These are phyloP conservation scores for Ecdyonurus torrentis DNA, from an alignment of 2,888 invertebrate genomes.

Conservation along the genomic window DNA sequence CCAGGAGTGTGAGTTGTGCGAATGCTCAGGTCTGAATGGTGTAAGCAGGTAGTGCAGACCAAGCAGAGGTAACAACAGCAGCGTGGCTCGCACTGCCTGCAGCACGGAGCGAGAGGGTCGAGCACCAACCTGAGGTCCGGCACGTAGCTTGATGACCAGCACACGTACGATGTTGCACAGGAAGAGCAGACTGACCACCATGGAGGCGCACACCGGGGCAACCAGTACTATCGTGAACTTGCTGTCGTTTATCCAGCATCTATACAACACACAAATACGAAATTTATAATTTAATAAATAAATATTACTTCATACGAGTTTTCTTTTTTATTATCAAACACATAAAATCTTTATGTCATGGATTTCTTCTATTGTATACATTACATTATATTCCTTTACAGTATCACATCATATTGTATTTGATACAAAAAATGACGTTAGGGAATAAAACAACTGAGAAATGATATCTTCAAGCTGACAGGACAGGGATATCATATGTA, in stretches of 20 bases:
- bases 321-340: too few species aligned
- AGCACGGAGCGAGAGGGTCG: slow-evolving; percentile 10
- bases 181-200: slow-evolving; percentile 67
- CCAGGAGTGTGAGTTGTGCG: slow-evolving; percentile 38
- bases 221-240: slow-evolving; percentile 55
- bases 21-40: slow-evolving; percentile 54
- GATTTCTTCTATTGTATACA: too few species aligned
- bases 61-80: slow-evolving; percentile 76
- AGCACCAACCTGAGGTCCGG: slow-evolving; percentile 37
- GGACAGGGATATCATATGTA: too few species aligned
- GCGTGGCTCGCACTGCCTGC: slow-evolving; percentile 50
- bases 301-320: too few species aligned
- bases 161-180: slow-evolving; percentile 82
- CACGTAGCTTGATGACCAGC: slow-evolving; percentile 62
- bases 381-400: too few species aligned
- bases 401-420: too few species aligned
- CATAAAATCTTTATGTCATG: too few species aligned
- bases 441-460: too few species aligned
- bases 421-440: too few species aligned
- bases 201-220: slow-evolving; percentile 60
- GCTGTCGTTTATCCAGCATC: slow-evolving; percentile 64
- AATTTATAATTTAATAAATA: too few species aligned
- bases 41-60: slow-evolving; percentile 82
- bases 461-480: too few species aligned
- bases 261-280: slow-evolving; percentile 18